These are phyloP conservation scores for Nephrocerus scutellatus DNA, from an alignment of 2,888 invertebrate genomes.

Conservation along the genomic window DNA sequence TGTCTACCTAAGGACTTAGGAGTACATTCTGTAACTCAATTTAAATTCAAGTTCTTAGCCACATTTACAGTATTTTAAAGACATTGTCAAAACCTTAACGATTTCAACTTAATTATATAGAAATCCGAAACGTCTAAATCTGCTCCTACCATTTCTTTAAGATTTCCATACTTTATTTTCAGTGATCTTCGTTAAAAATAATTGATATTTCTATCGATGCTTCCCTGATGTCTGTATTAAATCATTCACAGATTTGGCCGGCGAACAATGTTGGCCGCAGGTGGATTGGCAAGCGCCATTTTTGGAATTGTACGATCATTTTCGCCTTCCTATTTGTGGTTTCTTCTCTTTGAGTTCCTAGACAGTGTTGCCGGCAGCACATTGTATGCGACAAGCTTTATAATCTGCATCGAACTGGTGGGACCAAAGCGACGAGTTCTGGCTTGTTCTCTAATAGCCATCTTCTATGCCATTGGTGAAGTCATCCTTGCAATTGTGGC, in stretches of 20 bases:
- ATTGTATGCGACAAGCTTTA: slow-evolving; percentile 65
- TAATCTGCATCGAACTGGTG: slow-evolving; percentile 69
- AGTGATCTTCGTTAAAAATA: no score
- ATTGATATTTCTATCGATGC: no score
- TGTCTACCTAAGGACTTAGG: no score
- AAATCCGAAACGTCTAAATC: no score
- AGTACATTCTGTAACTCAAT: no score
- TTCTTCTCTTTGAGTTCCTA: slow-evolving; percentile 62
- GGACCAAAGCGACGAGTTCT: slow-evolving; percentile 66
- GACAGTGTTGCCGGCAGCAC: slow-evolving; percentile 65
- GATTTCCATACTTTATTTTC: no score
- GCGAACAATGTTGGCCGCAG: slow-evolving; percentile 53
- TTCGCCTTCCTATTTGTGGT: slow-evolving; percentile 62
- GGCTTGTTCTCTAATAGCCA: slow-evolving; percentile 62
- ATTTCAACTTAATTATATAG: no score
- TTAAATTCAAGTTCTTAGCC: no score
- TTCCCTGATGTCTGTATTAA: no score
- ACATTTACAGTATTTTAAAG: no score
- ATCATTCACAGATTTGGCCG: slow-evolving; percentile 52
- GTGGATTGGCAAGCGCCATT: slow-evolving; percentile 53
- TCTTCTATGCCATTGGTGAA: slow-evolving; percentile 66
- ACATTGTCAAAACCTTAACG: no score
- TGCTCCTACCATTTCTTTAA: no score
- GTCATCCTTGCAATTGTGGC: slow-evolving; percentile 61
- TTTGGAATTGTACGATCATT: slow-evolving; percentile 63